Evolutionary conservation across 1,140 invertebrate species (phyloP).

Genomic region (Zaprionus vittiger): DNA sequence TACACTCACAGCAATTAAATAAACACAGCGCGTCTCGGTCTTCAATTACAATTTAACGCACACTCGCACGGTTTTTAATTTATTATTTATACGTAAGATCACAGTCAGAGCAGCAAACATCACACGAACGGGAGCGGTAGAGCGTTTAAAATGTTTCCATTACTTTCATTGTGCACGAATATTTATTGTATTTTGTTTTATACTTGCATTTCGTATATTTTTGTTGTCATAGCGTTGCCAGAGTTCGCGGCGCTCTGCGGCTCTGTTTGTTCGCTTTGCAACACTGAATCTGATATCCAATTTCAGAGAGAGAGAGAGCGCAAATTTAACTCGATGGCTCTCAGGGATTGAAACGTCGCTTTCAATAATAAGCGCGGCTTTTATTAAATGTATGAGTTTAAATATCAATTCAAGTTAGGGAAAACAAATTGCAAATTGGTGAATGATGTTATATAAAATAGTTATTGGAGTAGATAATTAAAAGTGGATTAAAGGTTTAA

Average conservation of each 20-base stretch:
- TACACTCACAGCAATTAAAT: constrained; percentile 37
- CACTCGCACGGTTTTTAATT: constrained; percentile 44
- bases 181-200: constrained; percentile 57
- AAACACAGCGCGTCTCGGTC: constrained; percentile 45
- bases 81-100: constrained; percentile 47
- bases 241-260: constrained; percentile 3
- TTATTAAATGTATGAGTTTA: not conserved
- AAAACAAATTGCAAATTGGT: not conserved
- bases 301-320: not conserved
- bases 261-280: constrained; percentile 16
- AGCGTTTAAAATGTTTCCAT: constrained; percentile 56
- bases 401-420: not conserved
- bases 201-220: constrained; percentile 56
- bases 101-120: constrained; percentile 40
- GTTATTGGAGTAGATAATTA: not conserved
- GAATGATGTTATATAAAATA: not conserved
- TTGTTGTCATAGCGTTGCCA: constrained; percentile 51
- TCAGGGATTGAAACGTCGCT: not conserved
- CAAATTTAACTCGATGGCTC: not conserved
- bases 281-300: constrained; percentile 17
- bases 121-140: constrained; percentile 46
- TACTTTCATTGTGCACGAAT: constrained; percentile 46
- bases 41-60: constrained; percentile 49
- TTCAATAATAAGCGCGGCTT: not conserved
- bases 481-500: too few relatives aligned